phyloP scores from a whole-genome alignment of 1,140 invertebrate genomes.

The Episyrphus balteatus region DNA sequence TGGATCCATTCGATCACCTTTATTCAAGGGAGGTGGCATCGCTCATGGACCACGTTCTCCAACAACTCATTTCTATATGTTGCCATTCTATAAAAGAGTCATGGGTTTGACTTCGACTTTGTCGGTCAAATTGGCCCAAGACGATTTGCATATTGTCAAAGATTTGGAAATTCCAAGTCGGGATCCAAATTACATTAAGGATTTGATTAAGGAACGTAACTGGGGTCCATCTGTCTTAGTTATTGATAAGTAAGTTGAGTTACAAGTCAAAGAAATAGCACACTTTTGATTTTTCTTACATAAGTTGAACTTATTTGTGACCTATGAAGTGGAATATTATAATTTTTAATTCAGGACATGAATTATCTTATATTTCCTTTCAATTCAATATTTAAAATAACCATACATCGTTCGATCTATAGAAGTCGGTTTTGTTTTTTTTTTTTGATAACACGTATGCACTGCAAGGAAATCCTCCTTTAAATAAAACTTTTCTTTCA shows the following conservation, averaged over 20 bases:
- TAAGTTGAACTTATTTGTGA: too few species aligned
- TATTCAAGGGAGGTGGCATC: slow-evolving; percentile 71
- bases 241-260: slow-evolving; percentile 67
- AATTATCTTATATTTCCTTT: too few species aligned
- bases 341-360: too few species aligned
- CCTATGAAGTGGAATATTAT: too few species aligned
- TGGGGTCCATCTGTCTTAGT: slow-evolving; percentile 96
- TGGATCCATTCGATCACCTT: slow-evolving; percentile 79
- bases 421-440: too few species aligned
- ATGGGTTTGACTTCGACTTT: slow-evolving; percentile 70
- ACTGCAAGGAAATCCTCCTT: too few species aligned
- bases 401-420: too few species aligned
- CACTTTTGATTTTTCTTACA: too few species aligned
- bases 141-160: slow-evolving; percentile 88
- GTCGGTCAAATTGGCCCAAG: slow-evolving; percentile 85
- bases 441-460: too few species aligned
- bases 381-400: too few species aligned
- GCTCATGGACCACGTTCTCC: slow-evolving; percentile 83
- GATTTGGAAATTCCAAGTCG: slow-evolving; percentile 76
- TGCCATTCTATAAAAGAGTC: slow-evolving; percentile 63
- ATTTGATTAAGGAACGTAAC: slow-evolving; percentile 68
- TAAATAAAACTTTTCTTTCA: too few species aligned
- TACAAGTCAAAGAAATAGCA: slow-evolving; percentile 1
- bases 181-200: slow-evolving; percentile 64
- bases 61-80: slow-evolving; percentile 84